Conservation (phyloP, 2,888 invertebrate genomes). For the Cybosia mesomella region DNA sequence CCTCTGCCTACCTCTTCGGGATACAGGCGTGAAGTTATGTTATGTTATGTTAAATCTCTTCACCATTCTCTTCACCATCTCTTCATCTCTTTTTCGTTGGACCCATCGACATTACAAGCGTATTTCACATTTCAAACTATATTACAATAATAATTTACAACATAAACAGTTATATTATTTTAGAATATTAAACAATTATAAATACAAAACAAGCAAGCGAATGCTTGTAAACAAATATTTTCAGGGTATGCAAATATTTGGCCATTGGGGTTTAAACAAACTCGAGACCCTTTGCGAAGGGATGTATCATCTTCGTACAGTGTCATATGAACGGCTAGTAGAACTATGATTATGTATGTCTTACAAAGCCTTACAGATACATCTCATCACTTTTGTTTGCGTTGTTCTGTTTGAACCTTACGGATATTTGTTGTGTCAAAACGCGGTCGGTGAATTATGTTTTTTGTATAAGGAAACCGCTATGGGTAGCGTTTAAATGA, state of each 20-base stretch:
- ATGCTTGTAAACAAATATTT: constrained; percentile 14
- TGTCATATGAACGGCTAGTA: constrained; percentile 6
- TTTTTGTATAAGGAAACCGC: not conserved
- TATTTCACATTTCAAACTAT: no score
- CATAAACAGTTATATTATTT: constrained; percentile 12
- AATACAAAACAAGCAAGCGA: constrained; percentile 13
- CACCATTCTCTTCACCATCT: no score
- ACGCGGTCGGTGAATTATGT: not conserved
- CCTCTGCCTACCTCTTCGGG: no score
- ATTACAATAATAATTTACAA: not conserved
- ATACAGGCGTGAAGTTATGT: no score
- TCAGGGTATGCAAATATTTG: constrained; percentile 19
- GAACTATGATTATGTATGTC: not conserved
- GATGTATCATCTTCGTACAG: constrained; percentile 5
- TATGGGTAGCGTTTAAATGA: not conserved
- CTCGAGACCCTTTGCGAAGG: constrained; percentile 14
- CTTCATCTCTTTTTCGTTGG: no score
- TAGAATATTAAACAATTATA: constrained; percentile 16
- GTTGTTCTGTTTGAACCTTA: not conserved
- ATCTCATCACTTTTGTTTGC: not conserved
- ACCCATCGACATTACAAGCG: no score
- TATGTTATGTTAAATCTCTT: no score
- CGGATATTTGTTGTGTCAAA: not conserved
- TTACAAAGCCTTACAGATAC: not conserved
- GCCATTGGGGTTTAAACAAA: constrained; percentile 11